These are phyloP conservation scores for Physocephala rufipes DNA, from an alignment of 2,888 invertebrate species.

Conservation along the genomic window DNA sequence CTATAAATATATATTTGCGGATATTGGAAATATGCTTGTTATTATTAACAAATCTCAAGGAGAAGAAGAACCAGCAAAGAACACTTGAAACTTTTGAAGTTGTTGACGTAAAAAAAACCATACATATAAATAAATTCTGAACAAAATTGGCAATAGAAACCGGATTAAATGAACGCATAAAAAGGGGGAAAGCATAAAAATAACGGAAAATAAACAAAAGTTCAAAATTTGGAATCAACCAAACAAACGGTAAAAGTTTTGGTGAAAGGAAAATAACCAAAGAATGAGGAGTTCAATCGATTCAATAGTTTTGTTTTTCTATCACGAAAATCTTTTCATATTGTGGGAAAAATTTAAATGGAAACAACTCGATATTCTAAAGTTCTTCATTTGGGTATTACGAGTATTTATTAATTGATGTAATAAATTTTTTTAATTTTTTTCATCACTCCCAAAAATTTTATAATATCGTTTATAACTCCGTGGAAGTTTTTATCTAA, in stretches of 20 bases:
- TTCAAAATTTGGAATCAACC: not conserved
- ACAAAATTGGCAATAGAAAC: not conserved
- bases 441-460: too few species aligned
- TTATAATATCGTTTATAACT: too few species aligned
- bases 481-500: too few species aligned
- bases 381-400: too few species aligned
- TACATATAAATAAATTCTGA: constrained; percentile 14
- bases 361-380: too few species aligned
- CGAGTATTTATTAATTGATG: too few species aligned
- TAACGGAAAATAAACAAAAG: not conserved
- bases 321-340: too few species aligned
- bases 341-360: too few species aligned
- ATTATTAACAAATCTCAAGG: too few species aligned
- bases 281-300: not conserved
- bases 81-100: constrained; percentile 25
- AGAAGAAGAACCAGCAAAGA: not conserved
- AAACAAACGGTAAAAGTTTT: not conserved
- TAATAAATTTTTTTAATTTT: too few species aligned
- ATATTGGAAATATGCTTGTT: too few species aligned
- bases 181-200: not conserved
- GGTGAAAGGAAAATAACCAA: constrained; percentile 8
- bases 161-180: not conserved
- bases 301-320: too few species aligned
- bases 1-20: not conserved
- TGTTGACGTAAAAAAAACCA: constrained; percentile 24